Evolutionary conservation across 2,797 vertebrate species (phyloP).

Genomic region (Paedocypris micromegethes): DNA sequence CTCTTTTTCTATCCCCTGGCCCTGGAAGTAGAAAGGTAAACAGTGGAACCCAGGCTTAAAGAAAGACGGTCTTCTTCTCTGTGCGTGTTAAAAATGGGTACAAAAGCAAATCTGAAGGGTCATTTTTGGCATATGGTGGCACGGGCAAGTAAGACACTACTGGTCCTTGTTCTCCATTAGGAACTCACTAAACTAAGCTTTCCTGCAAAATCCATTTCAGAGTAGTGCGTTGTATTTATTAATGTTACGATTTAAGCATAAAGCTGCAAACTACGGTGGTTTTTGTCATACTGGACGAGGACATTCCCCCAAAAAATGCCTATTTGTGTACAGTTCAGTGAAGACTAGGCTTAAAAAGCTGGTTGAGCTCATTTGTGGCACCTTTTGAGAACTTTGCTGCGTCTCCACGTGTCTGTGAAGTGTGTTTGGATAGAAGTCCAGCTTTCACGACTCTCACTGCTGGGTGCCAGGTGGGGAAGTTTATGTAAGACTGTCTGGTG

Average conservation of each 20-base stretch:
- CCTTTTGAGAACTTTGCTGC: conserved; percentile 27
- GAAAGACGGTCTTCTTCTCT: conserved; percentile 77
- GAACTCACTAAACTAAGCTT: conserved; percentile 8
- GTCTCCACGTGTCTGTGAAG: conserved; percentile 36
- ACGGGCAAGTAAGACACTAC: conserved; percentile 62
- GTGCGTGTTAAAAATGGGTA: conserved; percentile 74
- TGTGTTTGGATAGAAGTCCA: conserved; percentile 41
- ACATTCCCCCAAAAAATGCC: no score
- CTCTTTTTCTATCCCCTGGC: conserved; percentile 52
- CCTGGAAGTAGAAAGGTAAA: conserved; percentile 73
- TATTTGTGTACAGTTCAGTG: background rate
- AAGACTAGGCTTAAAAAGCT: conserved; percentile 15
- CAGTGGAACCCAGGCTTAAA: conserved; percentile 64
- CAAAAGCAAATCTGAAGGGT: conserved; percentile 80
- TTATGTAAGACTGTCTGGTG: conserved; percentile 39
- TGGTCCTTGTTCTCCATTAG: conserved; percentile 69
- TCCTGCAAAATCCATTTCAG: background rate
- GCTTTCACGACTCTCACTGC: conserved; percentile 43
- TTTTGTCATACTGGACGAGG: no score
- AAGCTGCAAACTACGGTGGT: no score
- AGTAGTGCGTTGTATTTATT: no score
- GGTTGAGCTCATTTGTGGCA: conserved; percentile 6
- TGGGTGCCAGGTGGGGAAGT: conserved; percentile 46
- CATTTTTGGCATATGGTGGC: conserved; percentile 74
- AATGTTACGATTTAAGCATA: no score